Evolutionary conservation across 2,113 vertebrate genomes (phyloP).

Genomic region (Chamaetylas fuelleborni): DNA sequence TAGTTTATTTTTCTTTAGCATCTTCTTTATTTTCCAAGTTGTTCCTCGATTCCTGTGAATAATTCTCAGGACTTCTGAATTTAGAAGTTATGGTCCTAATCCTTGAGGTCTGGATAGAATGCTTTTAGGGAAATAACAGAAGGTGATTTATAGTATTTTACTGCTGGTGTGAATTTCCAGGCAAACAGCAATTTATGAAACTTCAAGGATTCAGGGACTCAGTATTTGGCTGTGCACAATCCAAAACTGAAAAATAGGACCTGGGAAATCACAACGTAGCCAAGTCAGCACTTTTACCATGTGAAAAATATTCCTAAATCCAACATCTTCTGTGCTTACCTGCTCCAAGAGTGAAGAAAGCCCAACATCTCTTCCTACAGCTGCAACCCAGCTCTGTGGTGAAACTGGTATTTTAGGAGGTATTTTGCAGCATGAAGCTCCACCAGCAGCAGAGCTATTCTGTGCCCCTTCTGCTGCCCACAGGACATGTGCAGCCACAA

Average conservation of each 20-base stretch:
- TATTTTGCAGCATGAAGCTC: not conserved
- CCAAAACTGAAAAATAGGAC: not conserved
- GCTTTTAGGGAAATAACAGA: not conserved
- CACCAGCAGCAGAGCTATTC: not conserved
- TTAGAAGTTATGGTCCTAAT: not conserved
- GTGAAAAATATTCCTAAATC: not conserved
- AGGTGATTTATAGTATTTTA: not conserved
- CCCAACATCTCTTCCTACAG: not conserved
- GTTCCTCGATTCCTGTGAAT: not conserved
- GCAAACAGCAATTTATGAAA: not conserved
- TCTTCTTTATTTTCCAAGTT: not conserved
- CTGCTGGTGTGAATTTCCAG: not conserved
- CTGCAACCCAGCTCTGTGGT: rapidly evolving
- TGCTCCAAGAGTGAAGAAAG: not conserved
- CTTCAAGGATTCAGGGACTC: not conserved
- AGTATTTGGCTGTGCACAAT: not conserved
- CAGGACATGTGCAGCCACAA: not conserved
- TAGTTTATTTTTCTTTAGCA: not conserved
- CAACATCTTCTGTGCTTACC: not conserved
- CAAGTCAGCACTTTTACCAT: not conserved
- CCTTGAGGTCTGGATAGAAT: not conserved
- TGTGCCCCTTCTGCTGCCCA: not conserved
- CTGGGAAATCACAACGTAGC: not conserved
- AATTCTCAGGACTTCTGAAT: not conserved
- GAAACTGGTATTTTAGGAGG: rapidly evolving